Conservation (phyloP, 2,797 vertebrate species). For the Danio tinwini region DNA sequence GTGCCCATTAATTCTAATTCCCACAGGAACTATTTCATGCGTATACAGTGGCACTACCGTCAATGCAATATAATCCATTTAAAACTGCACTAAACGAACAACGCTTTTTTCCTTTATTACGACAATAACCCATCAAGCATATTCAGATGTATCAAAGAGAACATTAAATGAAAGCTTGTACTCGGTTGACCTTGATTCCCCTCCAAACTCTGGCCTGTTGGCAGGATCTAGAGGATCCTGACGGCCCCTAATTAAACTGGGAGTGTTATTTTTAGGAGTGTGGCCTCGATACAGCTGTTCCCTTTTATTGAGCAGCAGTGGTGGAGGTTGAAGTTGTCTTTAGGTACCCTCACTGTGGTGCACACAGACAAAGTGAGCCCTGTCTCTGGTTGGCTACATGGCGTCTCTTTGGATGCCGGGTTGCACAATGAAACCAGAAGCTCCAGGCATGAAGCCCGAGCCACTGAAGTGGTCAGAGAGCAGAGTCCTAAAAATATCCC, state of each 20-base stretch:
- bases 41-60: slow-evolving; percentile 31
- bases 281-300: slow-evolving; percentile 59
- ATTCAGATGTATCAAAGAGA: not conserved
- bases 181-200: slow-evolving; percentile 33
- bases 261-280: slow-evolving; percentile 60
- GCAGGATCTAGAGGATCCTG: slow-evolving; percentile 52
- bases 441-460: slow-evolving; percentile 57
- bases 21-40: slow-evolving; percentile 43
- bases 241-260: slow-evolving; percentile 56
- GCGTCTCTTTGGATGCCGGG: slow-evolving; percentile 52
- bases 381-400: slow-evolving; percentile 54
- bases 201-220: slow-evolving; percentile 45
- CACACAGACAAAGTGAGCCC: slow-evolving; percentile 55
- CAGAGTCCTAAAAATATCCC: slow-evolving; percentile 61
- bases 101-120: slow-evolving; percentile 2
- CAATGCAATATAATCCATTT: not conserved
- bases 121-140: slow-evolving; percentile 8
- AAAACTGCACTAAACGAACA: not conserved
- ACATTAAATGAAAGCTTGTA: slow-evolving; percentile 18
- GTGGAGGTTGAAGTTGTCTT: slow-evolving; percentile 46
- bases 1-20: slow-evolving; percentile 35
- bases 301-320: slow-evolving; percentile 54
- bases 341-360: slow-evolving; percentile 50
- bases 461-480: slow-evolving; percentile 60
- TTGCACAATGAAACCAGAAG: slow-evolving; percentile 62